Evolutionary conservation across 2,888 invertebrate genomes (phyloP), one percentile per base, ranked within the genome.

Genomic region (Rhynchonema sp.): DNA sequence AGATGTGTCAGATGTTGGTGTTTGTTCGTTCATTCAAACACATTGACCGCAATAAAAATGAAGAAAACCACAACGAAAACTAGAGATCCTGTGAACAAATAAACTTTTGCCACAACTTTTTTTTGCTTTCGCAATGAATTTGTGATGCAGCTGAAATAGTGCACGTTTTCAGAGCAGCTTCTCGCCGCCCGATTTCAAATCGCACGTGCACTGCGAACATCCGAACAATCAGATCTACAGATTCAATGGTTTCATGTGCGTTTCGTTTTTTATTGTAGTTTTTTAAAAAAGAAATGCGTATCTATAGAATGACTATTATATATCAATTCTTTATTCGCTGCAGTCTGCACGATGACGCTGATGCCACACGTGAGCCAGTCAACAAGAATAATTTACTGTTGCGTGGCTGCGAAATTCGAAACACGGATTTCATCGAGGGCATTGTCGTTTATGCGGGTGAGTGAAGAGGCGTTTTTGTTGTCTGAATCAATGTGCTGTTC

Each of bases 141-240:
- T n/a, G n/a, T n/a, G n/a, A n/a, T n/a, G n/a, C n/a, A n/a, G n/a
- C n/a, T n/a, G n/a, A n/a, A n/a, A n/a, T n/a, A n/a, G n/a, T n/a
- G n/a, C n/a, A n/a, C n/a, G n/a, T n/a, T n/a, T n/a, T n/a, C n/a
- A n/a, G n/a, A n/a, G n/a, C n/a, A n/a, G n/a, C 13, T 68, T 70
- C 61, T 61, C 64, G 29, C 66, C 69, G 26, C 46, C 62, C 53
- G 63, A 66, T 56, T 89, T 89, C 74, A 80, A 81, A 63, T 86
- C 86, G 72, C 80, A 82, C 56, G 82, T 94, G 60, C 90, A 91
- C 78, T 89, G 91, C 67, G 92, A 92, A 76, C 82, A 85, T 60
- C 94, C 94, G 20, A 90, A 90, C 68, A 90, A 91, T 62, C 90
- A 90, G 78, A 86, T 94, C 73, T 91, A 92, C 76, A 82, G 88